Conservation (phyloP, 2,113 vertebrate species). For the Petrocephalus zakoni region DNA sequence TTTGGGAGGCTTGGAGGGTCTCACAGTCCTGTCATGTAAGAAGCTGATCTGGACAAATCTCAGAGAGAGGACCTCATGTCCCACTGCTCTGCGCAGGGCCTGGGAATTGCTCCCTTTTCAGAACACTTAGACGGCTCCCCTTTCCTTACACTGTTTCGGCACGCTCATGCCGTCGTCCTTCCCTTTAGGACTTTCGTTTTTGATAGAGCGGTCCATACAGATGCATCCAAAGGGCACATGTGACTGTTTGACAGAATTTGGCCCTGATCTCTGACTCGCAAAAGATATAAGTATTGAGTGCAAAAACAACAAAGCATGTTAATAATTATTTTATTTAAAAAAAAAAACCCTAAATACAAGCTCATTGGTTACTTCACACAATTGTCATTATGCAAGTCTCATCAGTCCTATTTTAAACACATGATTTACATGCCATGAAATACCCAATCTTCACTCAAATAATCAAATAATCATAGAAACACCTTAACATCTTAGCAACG, state of each 20-base stretch:
- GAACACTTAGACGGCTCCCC: not conserved
- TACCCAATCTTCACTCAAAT: constrained; percentile 28
- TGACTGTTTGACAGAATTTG: not conserved
- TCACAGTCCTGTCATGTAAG: not conserved
- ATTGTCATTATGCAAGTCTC: constrained; percentile 19
- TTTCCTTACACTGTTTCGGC: not conserved
- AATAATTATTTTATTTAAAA: constrained; percentile 33
- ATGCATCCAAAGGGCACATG: not conserved
- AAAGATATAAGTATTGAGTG: not conserved
- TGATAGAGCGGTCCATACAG: not conserved
- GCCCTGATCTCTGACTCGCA: not conserved
- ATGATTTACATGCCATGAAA: constrained; percentile 34
- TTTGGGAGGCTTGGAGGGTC: not conserved
- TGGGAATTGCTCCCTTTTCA: not conserved
- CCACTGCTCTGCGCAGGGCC: not conserved
- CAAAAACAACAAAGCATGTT: constrained; percentile 19
- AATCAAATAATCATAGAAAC: constrained; percentile 19
- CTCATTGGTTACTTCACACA: constrained; percentile 41
- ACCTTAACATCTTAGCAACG: constrained; percentile 1
- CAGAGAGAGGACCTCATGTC: not conserved
- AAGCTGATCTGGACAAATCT: not conserved
- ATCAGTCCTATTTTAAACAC: constrained; percentile 21
- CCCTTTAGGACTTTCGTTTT: not conserved
- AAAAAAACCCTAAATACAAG: constrained; percentile 41
- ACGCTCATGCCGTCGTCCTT: not conserved